Conservation (phyloP, 2,797 vertebrate species). For the Anabas testudineus region DNA sequence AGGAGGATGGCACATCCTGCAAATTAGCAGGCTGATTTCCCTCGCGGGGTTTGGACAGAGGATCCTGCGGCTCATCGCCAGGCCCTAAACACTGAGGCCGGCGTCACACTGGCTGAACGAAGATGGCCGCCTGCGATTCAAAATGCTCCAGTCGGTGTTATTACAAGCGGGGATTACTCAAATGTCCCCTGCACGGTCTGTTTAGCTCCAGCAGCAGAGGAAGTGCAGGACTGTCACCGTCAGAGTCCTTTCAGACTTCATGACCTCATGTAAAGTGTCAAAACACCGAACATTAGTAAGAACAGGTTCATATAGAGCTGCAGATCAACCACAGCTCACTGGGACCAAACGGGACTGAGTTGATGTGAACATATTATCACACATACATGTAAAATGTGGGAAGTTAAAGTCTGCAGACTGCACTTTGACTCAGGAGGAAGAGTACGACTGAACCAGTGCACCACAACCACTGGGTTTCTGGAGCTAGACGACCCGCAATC, state of each 20-base stretch:
- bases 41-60: conserved; percentile 81
- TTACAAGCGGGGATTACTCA: conserved; percentile 79
- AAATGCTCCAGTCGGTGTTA: conserved; percentile 74
- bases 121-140: conserved; percentile 80
- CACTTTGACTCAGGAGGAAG: too few relatives aligned
- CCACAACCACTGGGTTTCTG: too few relatives aligned
- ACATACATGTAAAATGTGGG: too few relatives aligned
- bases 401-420: too few relatives aligned
- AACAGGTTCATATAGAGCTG: too few relatives aligned
- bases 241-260: neutral
- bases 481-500: too few relatives aligned
- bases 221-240: neutral
- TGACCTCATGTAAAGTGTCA: too few relatives aligned
- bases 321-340: too few relatives aligned
- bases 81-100: conserved; percentile 52
- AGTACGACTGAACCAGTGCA: too few relatives aligned
- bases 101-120: conserved; percentile 59
- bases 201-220: conserved; percentile 58
- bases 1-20: conserved; percentile 79
- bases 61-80: conserved; percentile 63
- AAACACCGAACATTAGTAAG: too few relatives aligned
- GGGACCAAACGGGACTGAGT: too few relatives aligned
- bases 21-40: conserved; percentile 86
- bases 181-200: conserved; percentile 77
- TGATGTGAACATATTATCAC: too few relatives aligned